Base-by-base conservation (phyloP, 2,888 invertebrate species). In the Lasius fuliginosus region DNA sequence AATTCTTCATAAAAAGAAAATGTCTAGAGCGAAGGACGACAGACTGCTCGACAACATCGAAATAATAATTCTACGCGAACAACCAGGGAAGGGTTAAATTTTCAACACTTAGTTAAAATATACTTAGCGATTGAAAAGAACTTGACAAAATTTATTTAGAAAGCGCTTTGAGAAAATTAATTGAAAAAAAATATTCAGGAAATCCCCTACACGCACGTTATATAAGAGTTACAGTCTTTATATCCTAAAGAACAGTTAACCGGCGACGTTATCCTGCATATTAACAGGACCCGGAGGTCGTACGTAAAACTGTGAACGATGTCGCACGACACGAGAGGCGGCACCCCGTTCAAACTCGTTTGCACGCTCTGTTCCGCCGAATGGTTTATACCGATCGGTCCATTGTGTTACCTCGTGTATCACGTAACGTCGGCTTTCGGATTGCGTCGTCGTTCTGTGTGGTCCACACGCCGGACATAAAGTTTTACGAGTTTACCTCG, bases 401-500 rank as follows among this genome's bases (percentile, higher is more conserved):
- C 60, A 71, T 81, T 81, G 79, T 81, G n/a, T 77, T 77, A 42
- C 18, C 46, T 42, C 15, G 46, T 58, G 27, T 60, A 60, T 46
- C 49, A 12, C 15, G 40, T 6, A 30, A 75, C 56, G 5, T 15
- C 30, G 46, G 33, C 73, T 73, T 60, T 60, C 33, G 79, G 42
- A 71, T 60, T 36, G 42, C 64, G 30, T 46, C 40, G 33, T 46
- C 77, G 46, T 53, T 46, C 79, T 81, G 79, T 60, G 79, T 81
- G 79, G 79, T 71, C 79, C 60, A 58, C 71, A 36, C 27, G 60
- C 73, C 79, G 46, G 46, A 46, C 23, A 23, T 46, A 23, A 71
- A 79, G 46, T 73, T 81, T 81, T 81, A 81, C 60, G 79, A 56
- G 79, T 46, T 81, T 73, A 73, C 36, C 58, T 71, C 46, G 60